Conservation (phyloP, 2,113 vertebrate species). For the Irena cyanogastra region DNA sequence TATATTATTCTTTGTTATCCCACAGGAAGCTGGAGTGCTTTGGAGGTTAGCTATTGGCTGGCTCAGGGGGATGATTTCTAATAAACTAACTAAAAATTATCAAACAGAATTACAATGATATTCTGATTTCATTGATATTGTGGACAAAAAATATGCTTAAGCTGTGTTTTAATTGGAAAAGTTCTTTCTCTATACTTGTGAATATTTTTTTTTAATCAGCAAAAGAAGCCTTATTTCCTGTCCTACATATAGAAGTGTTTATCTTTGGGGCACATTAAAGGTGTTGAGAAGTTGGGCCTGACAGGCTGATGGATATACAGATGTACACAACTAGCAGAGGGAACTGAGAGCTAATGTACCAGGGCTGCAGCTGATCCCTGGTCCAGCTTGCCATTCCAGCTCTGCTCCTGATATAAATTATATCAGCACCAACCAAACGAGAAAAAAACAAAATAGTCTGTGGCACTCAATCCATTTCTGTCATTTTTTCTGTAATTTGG, state of each 20-base stretch:
- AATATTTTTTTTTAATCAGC: conserved; percentile 37
- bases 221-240: conserved; percentile 43
- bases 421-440: neutral
- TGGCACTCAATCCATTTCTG: neutral
- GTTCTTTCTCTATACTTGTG: neutral
- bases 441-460: neutral
- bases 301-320: neutral
- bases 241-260: neutral
- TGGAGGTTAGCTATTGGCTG: conserved; percentile 36
- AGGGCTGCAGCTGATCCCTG: neutral
- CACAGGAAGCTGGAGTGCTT: conserved; percentile 43
- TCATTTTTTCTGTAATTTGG: neutral
- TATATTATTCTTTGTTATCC: conserved; percentile 61
- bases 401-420: conserved; percentile 7
- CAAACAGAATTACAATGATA: conserved; percentile 27
- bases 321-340: neutral
- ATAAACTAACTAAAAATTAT: conserved; percentile 65
- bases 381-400: neutral
- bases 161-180: conserved; percentile 47
- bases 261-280: conserved; percentile 42
- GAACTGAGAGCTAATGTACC: neutral
- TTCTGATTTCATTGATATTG: conserved; percentile 38
- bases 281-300: neutral
- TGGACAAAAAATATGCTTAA: neutral
- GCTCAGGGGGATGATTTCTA: conserved; percentile 32